Percentiles rank a stretch among this genome's conserved stretches.
These are phyloP conservation scores for Nomada flava DNA, from an alignment of 2,888 invertebrate species.

Conservation along the genomic window DNA sequence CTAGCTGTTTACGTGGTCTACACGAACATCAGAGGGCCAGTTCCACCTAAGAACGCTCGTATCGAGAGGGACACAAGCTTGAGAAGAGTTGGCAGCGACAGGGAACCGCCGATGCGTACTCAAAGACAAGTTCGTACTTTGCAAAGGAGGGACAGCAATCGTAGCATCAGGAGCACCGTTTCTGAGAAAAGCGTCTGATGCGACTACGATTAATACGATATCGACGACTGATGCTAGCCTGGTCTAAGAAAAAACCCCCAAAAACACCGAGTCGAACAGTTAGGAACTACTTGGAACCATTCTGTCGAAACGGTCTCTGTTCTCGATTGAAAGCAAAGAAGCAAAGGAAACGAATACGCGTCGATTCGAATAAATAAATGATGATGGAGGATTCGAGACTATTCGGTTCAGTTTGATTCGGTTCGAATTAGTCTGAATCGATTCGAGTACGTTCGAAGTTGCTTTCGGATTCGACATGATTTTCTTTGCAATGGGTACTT, in stretches of 20 bases:
- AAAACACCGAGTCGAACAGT: not conserved
- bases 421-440: not conserved
- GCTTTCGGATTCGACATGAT: no score
- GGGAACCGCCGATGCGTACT: conserved; percentile 69
- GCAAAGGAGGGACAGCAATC: conserved; percentile 77
- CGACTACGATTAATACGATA: not conserved
- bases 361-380: not conserved
- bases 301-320: no score
- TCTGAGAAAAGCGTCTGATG: conserved; percentile 81
- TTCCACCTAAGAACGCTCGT: conserved; percentile 69
- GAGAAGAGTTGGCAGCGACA: conserved; percentile 77
- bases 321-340: no score
- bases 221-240: not conserved
- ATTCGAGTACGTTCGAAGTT: no score
- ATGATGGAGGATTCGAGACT: not conserved
- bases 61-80: conserved; percentile 76
- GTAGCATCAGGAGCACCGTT: conserved; percentile 77
- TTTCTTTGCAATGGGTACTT: no score
- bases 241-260: no score
- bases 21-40: conserved; percentile 79
- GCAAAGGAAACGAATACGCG: not conserved
- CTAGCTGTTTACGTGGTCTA: conserved; percentile 80
- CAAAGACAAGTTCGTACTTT: conserved; percentile 52
- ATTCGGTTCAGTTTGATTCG: not conserved
- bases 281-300: no score